Base-by-base conservation (phyloP, 2,888 invertebrate genomes). In the Steinernema carpocapsae region DNA sequence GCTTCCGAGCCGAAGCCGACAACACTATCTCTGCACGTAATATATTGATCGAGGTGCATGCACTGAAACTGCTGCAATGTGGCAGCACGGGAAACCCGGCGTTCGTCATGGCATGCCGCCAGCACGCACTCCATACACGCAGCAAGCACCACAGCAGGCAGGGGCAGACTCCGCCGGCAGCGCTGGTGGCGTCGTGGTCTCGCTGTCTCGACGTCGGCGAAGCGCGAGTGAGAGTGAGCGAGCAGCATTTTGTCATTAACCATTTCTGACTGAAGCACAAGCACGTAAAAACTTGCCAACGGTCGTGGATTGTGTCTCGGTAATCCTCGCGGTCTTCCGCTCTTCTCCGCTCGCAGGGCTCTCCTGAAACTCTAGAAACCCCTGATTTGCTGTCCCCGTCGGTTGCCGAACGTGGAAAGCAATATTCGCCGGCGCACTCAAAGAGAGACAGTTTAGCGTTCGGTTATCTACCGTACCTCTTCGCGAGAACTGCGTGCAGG, bases 11-110 rank as follows among this genome's bases (percentile, higher is more conserved):
- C 64, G 29, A 19, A 19, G 64, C 64, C 64, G 64, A 29, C 29
- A 64, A 64, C 64, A 64, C 64, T 19, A 48, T 48, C 48, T 37
- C 17, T 64, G 64, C 64, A 48, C 48, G 48, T 48, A 48, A 48
- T 64, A 29, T 64, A 64, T 64, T 64, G 64, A 64, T 64, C 64
- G 64, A 64, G 64, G 26, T 64, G 64, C 64, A 64, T 64, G 64
- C 64, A 64, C 37, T 37, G 37, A 37, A 37, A 37, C 37, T 37
- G 37, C 37, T 37, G 37, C 37, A 37, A 37, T 37, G 37, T 37
- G 37, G 29, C 64, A 64, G 64, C 64, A 64, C 64, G 64, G 64
- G 19, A 48, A 48, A 17, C 48, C 48, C 64, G 64, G 17, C 64
- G 64, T 64, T 64, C 64, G 22, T 29, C 64, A 64, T 64, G 48